Base-by-base conservation (phyloP, 92 coral and sea anemone species). In the Zoanthus sociatus region DNA sequence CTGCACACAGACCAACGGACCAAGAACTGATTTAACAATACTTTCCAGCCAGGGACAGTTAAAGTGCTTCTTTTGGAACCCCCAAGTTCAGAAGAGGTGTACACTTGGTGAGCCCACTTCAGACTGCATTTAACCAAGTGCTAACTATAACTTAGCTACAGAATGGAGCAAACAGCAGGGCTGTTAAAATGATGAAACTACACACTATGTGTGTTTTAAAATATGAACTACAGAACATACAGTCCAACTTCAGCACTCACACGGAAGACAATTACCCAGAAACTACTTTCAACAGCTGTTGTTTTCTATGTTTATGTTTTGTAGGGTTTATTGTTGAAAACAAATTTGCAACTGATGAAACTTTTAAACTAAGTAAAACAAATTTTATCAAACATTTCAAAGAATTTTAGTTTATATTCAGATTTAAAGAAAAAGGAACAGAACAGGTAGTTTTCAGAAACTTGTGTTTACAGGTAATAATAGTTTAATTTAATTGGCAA, bases 91-190 rank as follows among this genome's bases (percentile, higher is more conserved):
- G 85, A 81, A 32, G 73, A 84, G 82, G 68, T 67, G 85, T 73
- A 71, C 84, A 79, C 42, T 18, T 46, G 88, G 79, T 64, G 78
- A 88, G 73, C 61, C 91, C 91, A 82, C 88, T 60, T 67, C 92
- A 69, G 45, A 69, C 74, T 68, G 87, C 46, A 63, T 69, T 84
- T 88, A 87, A 30, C 91, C 89, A 88, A 91, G 87, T 78, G 55
- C 87, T 90, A 86, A 90, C 87, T 91, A 88, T 50, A 76, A 84
- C 82, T 90, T 91, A 83, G 93, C 93, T 91, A 91, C 75, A 73
- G 87, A 84, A 67, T 87, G 87, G 79, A 87, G 93, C 73, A 88
- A 91, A 91, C 87, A 84, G 78, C 64, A 90, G 94, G 84, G 74
- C 87, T 88, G 89, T 79, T 70, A 88, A 61, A 55, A 71, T 33